Evolutionary conservation across 2,888 invertebrate genomes (phyloP).

Genomic region (Caenorhabditis auriculariae): DNA sequence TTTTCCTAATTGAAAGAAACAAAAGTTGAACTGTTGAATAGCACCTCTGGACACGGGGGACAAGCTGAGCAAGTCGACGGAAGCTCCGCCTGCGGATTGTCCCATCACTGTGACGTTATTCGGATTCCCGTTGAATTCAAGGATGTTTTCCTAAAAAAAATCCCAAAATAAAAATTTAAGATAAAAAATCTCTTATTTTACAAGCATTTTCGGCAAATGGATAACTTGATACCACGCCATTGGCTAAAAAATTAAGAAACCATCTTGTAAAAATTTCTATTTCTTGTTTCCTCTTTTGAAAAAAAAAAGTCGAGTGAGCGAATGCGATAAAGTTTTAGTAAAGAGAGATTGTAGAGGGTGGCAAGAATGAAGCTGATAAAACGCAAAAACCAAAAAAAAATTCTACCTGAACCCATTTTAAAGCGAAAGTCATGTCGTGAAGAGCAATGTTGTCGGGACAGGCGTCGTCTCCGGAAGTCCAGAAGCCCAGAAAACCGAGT

Average conservation of each 20-base stretch:
- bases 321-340: too few relatives aligned
- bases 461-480: constrained; percentile 34
- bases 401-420: constrained; percentile 31
- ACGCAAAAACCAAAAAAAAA: neutral
- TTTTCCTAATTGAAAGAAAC: too few relatives aligned
- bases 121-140: constrained; percentile 29
- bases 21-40: neutral
- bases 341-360: too few relatives aligned
- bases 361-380: too few relatives aligned
- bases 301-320: too few relatives aligned
- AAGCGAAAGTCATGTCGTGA: constrained; percentile 40
- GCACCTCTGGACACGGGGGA: constrained; percentile 38
- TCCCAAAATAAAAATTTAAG: too few relatives aligned
- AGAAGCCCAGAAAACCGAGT: constrained; percentile 43
- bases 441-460: constrained; percentile 39
- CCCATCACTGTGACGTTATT: constrained; percentile 43
- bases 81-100: constrained; percentile 39
- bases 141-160: constrained; percentile 31
- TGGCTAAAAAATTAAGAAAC: neutral
- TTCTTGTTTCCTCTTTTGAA: neutral
- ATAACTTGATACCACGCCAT: neutral
- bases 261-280: neutral
- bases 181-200: too few relatives aligned
- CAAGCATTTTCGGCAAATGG: too few relatives aligned
- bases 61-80: constrained; percentile 35